These are phyloP conservation scores for Aptenodytes forsteri DNA, from an alignment of 2,113 vertebrate genomes.

Conservation along the genomic window DNA sequence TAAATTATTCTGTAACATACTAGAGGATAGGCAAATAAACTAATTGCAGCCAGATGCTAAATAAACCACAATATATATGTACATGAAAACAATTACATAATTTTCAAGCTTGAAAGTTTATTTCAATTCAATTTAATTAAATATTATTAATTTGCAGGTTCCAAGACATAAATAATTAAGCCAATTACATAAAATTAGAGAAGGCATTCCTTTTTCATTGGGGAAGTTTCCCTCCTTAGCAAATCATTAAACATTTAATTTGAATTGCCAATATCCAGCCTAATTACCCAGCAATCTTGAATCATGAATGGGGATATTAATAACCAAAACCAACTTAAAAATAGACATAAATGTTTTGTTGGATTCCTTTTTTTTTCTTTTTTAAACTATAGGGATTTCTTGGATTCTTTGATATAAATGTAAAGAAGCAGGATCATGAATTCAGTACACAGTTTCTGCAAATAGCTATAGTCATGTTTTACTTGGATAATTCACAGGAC, in stretches of 20 bases:
- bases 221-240: not conserved
- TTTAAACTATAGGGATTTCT: not conserved
- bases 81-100: not conserved
- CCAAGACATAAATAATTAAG: not conserved
- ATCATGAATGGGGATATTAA: not conserved
- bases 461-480: not conserved
- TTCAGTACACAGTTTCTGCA: not conserved
- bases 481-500: not conserved
- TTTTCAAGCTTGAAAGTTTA: not conserved
- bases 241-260: not conserved
- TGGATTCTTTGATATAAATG: not conserved
- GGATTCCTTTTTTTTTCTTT: not conserved
- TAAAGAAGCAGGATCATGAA: not conserved
- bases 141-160: not conserved
- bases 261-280: not conserved
- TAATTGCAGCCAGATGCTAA: not conserved
- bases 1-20: conserved; percentile 31
- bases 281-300: not conserved
- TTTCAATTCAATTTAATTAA: not conserved
- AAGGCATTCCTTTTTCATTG: not conserved
- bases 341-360: not conserved
- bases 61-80: not conserved
- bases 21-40: not conserved
- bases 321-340: not conserved
- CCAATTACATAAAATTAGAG: not conserved